Percentiles rank a stretch among this genome's conserved stretches.
phyloP scores from a whole-genome alignment of 2,113 vertebrate species.

The Corythaeola cristata region DNA sequence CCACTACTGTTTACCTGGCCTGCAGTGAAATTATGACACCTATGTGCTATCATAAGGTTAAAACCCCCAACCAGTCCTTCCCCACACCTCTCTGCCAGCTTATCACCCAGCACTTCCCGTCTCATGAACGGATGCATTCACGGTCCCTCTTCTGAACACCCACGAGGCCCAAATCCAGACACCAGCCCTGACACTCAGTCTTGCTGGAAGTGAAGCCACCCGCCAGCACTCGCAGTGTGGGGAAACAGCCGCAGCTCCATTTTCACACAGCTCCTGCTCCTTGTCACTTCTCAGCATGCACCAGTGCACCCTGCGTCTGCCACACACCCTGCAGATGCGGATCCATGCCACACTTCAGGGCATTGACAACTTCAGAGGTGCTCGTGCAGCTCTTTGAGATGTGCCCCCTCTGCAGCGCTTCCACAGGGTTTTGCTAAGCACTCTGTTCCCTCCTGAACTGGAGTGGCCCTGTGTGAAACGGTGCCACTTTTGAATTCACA shows the following conservation, averaged over 20 bases:
- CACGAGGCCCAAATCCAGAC: background rate
- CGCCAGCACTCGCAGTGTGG: background rate
- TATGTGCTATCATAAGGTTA: background rate
- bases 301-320: background rate
- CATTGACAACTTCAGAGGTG: background rate
- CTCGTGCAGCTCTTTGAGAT: background rate
- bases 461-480: background rate
- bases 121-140: accelerated
- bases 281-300: background rate
- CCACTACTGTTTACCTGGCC: background rate
- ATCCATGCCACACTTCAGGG: background rate
- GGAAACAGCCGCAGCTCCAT: background rate
- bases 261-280: background rate
- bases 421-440: accelerated
- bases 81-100: background rate
- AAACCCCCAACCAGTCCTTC: background rate
- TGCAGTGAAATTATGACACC: background rate
- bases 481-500: background rate
- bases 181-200: background rate
- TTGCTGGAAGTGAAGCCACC: background rate
- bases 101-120: background rate
- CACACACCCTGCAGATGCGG: background rate
- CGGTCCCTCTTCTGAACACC: background rate
- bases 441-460: background rate
- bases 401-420: background rate